These are phyloP conservation scores for Marmota flaviventris DNA, from an alignment of 2,113 vertebrate genomes.

Conservation along the genomic window DNA sequence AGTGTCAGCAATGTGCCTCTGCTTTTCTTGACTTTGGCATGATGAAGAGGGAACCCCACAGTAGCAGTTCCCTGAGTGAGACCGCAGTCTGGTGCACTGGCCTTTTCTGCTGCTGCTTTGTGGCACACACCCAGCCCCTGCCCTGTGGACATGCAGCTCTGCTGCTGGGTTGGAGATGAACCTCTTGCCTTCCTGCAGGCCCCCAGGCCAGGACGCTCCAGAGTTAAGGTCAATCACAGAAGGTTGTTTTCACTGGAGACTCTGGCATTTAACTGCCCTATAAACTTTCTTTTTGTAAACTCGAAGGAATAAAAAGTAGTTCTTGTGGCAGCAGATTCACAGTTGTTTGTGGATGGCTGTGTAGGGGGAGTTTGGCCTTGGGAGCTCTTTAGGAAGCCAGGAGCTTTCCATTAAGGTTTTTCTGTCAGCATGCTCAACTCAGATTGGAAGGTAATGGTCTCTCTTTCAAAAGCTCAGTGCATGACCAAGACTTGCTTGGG, in stretches of 20 bases:
- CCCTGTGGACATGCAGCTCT: neutral
- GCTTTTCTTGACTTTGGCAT: neutral
- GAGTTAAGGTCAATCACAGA: neutral
- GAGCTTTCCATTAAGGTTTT: neutral
- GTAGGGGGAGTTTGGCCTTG: neutral
- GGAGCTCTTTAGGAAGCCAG: neutral
- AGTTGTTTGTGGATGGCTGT: neutral
- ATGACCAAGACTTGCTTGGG: neutral
- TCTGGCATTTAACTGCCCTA: neutral
- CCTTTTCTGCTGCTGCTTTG: neutral
- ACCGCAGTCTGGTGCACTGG: neutral
- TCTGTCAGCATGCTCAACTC: slow-evolving; percentile 27
- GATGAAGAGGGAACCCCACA: neutral
- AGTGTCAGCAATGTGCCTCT: neutral
- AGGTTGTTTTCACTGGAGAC: neutral
- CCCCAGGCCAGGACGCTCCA: neutral
- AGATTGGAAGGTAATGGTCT: neutral
- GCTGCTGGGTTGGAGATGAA: neutral
- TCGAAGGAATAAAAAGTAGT: neutral
- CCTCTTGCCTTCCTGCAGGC: neutral
- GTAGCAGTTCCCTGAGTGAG: neutral
- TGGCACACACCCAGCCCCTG: neutral
- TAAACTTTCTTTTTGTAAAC: neutral
- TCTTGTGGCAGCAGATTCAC: neutral
- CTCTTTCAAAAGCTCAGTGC: neutral